phyloP scores from a whole-genome alignment of 1,140 invertebrate genomes.

The Apis florea region DNA sequence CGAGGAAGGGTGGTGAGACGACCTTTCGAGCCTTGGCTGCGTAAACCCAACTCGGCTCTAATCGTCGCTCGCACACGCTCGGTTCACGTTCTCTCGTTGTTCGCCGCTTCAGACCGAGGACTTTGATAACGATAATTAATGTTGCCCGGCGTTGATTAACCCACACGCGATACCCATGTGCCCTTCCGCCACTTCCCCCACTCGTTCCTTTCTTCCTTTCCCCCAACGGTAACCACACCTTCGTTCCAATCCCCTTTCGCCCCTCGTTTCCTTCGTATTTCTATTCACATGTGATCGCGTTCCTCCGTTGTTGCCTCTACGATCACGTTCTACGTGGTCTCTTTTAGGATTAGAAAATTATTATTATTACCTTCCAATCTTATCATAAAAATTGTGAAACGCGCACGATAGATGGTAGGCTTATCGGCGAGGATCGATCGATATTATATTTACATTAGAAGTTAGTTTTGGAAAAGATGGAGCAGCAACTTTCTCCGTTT shows the following conservation, averaged over 20 bases:
- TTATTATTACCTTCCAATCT: not conserved
- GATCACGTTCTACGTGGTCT: not conserved
- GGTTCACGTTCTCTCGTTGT: constrained; percentile 63
- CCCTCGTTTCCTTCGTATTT: not conserved
- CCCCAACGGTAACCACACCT: too few relatives aligned
- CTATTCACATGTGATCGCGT: not conserved
- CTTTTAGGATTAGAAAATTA: not conserved
- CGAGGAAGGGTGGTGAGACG: constrained; percentile 22
- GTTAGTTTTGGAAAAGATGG: constrained; percentile 12
- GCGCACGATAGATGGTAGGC: not conserved
- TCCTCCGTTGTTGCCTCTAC: too few relatives aligned
- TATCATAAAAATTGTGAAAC: not conserved
- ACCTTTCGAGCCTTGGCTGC: constrained; percentile 60
- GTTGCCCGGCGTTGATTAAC: constrained; percentile 72
- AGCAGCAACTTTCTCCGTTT: constrained; percentile 39
- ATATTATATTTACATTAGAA: constrained; percentile 33
- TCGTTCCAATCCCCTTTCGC: not conserved
- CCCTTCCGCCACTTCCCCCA: constrained; percentile 18
- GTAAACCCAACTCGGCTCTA: constrained; percentile 50
- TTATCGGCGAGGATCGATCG: not conserved
- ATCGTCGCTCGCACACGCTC: constrained; percentile 35
- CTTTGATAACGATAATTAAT: constrained; percentile 77
- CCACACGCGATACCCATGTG: constrained; percentile 62
- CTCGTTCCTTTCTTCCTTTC: constrained; percentile 15
- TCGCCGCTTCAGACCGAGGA: constrained; percentile 70